Evolutionary conservation across 2,888 invertebrate species (phyloP), one percentile per base, ranked within the genome.

Genomic region (Trichacis sp.): DNA sequence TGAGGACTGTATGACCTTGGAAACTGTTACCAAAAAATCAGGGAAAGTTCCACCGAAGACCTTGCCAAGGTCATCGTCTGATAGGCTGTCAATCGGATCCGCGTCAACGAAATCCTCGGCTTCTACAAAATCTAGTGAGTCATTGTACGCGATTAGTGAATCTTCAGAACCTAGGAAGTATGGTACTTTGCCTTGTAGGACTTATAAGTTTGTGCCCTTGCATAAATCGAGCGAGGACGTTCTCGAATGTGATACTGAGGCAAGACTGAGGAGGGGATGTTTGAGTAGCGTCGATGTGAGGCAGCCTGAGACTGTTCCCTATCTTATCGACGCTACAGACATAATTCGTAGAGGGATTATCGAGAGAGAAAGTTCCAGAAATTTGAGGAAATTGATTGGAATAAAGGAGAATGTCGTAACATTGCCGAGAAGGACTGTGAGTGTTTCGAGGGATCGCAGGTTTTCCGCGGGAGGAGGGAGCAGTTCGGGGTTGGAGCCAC

Each of bases 401-500:
- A 55, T 30, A 15, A 17, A 54, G 9, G 52, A 58, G 8, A 70
- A 66, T 19, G 80, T 81, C 2, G 81, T 80, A 4, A 81, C 83
- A 30, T 52, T 82, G 56, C 82, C 82, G 1, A 70, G 82, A 52
- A 64, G 80, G 17, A 75, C 72, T 5, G 77, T 73, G 54, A 69
- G 70, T 52, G 12, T 51, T 2, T 33, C 33, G 11, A 79, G 76
- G 67, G 74, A 80, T 56, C 73, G 54, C 67, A 3, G 77, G 77
- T 55, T 70, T 73, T 48, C 71, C 74, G 5, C 71, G 74, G 5
- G 33, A 2, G 33, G 33, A 5, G 82, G 82, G 9, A 82, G 76
- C 33, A 74, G 76, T 43, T 76, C 78, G 5, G 69, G 73, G 18
- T 77, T 85, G 59, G 85, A 85, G 68, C 85, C 85, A n/a, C 76